Conservation (phyloP, 2,113 vertebrate species). For the Hucho hucho region DNA sequence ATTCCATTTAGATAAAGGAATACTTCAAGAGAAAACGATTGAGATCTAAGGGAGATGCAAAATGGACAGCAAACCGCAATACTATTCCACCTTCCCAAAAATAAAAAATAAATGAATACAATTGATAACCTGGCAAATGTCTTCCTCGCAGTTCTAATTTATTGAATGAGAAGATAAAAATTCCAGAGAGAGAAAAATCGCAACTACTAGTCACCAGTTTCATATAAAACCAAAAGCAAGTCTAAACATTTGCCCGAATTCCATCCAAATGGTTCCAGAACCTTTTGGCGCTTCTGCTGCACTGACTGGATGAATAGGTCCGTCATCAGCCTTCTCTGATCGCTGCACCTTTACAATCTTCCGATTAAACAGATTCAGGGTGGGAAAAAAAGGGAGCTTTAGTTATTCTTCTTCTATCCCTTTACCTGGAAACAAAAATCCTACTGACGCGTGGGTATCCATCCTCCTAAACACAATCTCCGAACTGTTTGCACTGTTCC, state of each 20-base stretch:
- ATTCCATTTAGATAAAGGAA: conserved; percentile 96
- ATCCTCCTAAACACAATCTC: conserved; percentile 17
- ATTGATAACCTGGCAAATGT: background rate
- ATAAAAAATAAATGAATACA: conserved; percentile 4
- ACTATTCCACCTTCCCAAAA: conserved; percentile 30
- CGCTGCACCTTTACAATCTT: conserved; percentile 82
- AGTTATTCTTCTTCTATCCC: conserved; percentile 76
- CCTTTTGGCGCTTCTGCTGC: conserved; percentile 80
- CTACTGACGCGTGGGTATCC: conserved; percentile 55
- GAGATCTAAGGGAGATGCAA: conserved; percentile 54
- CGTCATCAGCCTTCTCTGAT: conserved; percentile 85
- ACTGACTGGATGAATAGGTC: conserved; percentile 82
- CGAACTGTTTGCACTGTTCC: conserved; percentile 33
- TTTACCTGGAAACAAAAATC: conserved; percentile 68
- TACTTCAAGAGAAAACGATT: conserved; percentile 74
- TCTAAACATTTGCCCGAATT: conserved; percentile 68
- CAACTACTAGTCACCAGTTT: conserved; percentile 81
- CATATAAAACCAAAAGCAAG: conserved; percentile 76
- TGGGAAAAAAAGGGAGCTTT: conserved; percentile 49
- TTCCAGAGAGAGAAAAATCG: conserved; percentile 38
- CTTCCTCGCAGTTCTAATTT: conserved; percentile 34
- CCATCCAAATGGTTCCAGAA: conserved; percentile 80
- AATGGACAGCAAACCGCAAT: conserved; percentile 45
- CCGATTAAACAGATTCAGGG: conserved; percentile 61
- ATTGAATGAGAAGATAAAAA: conserved; percentile 26